Conservation (phyloP, 2,113 vertebrate species). For the Leuciscus idus region DNA sequence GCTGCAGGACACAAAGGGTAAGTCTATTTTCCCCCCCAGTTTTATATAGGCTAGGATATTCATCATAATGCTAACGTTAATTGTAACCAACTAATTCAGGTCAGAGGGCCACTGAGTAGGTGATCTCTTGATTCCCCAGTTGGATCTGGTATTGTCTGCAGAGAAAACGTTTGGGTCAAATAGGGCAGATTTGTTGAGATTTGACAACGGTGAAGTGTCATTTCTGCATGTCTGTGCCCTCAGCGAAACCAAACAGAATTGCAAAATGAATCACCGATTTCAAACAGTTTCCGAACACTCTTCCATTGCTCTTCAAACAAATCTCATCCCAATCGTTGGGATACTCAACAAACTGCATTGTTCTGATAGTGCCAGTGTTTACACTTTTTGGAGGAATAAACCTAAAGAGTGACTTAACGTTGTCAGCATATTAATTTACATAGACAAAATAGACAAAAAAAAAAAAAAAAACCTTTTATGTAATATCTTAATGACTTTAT, state of each 20-base stretch:
- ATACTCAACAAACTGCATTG: neutral
- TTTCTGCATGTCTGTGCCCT: neutral
- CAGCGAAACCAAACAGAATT: neutral
- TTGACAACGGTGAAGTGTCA: neutral
- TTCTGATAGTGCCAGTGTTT: neutral
- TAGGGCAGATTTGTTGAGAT: neutral
- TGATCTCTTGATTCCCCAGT: conserved; percentile 2
- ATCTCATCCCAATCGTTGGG: neutral
- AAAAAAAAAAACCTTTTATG: neutral
- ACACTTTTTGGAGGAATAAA: neutral
- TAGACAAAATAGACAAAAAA: neutral
- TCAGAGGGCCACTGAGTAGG: neutral
- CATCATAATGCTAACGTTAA: neutral
- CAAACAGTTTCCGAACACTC: neutral
- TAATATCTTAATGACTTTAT: neutral
- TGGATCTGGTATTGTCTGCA: neutral
- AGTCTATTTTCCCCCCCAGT: neutral
- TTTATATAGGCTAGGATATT: no score
- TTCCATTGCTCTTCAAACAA: neutral
- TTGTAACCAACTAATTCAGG: neutral
- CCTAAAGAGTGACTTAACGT: neutral
- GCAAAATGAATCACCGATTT: neutral
- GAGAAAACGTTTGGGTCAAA: neutral
- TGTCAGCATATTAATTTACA: neutral
- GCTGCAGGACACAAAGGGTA: conserved; percentile 56